phyloP scores from a whole-genome alignment of 2,113 vertebrate genomes.

The Benitochromis conjunctus region DNA sequence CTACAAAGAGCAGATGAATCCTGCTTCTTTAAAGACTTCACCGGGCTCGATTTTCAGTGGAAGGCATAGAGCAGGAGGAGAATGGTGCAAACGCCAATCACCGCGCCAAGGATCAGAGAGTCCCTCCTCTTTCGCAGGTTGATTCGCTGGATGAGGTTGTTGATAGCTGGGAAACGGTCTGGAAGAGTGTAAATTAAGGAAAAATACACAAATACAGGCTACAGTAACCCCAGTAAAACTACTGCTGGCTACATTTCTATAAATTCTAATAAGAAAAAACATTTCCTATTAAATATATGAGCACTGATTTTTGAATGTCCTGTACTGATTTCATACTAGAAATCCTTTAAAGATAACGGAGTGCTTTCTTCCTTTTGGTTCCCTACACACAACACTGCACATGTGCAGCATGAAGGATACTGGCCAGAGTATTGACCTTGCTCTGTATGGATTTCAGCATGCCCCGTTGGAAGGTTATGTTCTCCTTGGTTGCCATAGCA shows the following conservation, averaged over 20 bases:
- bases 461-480: constrained; percentile 96
- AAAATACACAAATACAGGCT: background rate
- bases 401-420: constrained; percentile 84
- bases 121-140: constrained; percentile 95
- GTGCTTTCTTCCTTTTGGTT: background rate
- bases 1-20: constrained; percentile 33
- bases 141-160: constrained; percentile 95
- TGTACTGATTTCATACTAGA: background rate
- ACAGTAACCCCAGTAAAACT: background rate
- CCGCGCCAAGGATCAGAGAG: constrained; percentile 87
- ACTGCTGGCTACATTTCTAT: background rate
- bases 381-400: background rate
- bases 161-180: constrained; percentile 97
- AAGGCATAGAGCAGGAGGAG: constrained; percentile 91
- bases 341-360: background rate
- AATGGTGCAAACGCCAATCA: constrained; percentile 93
- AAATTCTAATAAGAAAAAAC: background rate
- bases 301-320: background rate
- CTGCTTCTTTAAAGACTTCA: constrained; percentile 6
- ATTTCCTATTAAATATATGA: background rate
- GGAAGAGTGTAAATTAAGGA: constrained; percentile 46
- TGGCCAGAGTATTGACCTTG: constrained; percentile 96
- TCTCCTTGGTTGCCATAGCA: constrained; percentile 99
- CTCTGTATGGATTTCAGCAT: constrained; percentile 96
- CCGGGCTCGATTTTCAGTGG: constrained; percentile 75